Evolutionary conservation across 2,888 invertebrate genomes (phyloP).

Genomic region (Heliconius hortense): DNA sequence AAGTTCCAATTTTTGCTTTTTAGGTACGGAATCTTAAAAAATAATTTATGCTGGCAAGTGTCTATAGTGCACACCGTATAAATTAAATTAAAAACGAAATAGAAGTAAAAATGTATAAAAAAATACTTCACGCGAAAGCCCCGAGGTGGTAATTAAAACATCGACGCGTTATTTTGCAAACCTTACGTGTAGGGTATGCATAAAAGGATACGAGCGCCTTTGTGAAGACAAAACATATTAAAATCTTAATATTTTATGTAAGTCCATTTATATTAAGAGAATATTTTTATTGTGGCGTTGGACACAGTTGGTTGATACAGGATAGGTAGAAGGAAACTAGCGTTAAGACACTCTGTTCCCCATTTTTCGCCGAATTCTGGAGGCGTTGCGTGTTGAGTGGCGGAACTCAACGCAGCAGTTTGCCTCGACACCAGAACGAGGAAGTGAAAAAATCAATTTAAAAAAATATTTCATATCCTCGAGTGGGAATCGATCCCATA

Average conservation of each 20-base stretch:
- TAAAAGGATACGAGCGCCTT: not conserved
- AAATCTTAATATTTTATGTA: not conserved
- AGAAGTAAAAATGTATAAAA: not conserved
- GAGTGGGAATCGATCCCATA: too few relatives aligned
- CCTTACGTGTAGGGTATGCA: conserved; percentile 7
- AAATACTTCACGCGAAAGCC: not conserved
- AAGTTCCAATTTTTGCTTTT: too few relatives aligned
- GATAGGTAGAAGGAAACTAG: too few relatives aligned
- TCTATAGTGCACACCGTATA: not conserved
- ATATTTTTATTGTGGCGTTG: not conserved
- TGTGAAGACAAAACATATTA: conserved; percentile 12
- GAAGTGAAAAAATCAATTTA: too few relatives aligned
- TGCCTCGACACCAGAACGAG: too few relatives aligned
- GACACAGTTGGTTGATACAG: too few relatives aligned
- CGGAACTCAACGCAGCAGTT: too few relatives aligned
- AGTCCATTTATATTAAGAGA: not conserved
- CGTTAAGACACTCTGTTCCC: too few relatives aligned
- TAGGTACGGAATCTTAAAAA: not conserved
- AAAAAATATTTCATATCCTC: too few relatives aligned
- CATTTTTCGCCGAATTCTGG: too few relatives aligned
- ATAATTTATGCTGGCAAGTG: not conserved
- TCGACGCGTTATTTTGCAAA: conserved; percentile 15
- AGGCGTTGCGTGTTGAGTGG: too few relatives aligned
- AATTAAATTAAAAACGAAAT: conserved; percentile 14
- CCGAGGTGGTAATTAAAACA: conserved; percentile 25